Conservation (phyloP, 1,140 invertebrate genomes). For the Theocolax elegans region DNA sequence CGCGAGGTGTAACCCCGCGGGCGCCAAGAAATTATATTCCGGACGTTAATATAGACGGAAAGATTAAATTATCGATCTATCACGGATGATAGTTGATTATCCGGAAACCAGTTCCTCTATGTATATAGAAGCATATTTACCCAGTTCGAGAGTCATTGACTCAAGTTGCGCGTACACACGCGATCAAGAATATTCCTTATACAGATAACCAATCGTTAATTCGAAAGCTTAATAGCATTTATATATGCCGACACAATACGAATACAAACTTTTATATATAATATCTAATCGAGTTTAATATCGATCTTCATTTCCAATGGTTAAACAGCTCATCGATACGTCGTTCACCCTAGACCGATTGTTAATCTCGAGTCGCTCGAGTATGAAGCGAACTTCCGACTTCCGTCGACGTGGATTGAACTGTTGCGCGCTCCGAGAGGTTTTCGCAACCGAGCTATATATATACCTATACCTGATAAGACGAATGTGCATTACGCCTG, state of each 20-base stretch:
- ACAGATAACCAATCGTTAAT: too few species aligned
- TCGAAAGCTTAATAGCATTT: conserved; percentile 49
- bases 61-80: conserved; percentile 32
- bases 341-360: too few species aligned
- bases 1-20: neutral
- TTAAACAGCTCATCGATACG: too few species aligned
- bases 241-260: too few species aligned
- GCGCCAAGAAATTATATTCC: conserved; percentile 12
- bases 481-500: conserved; percentile 26
- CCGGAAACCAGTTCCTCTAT: neutral
- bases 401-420: neutral
- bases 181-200: too few species aligned
- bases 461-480: conserved; percentile 5
- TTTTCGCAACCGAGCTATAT: too few species aligned
- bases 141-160: conserved; percentile 59
- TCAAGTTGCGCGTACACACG: conserved; percentile 59
- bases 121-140: conserved; percentile 27
- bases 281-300: conserved; percentile 42
- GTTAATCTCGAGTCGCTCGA: neutral
- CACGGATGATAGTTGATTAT: neutral
- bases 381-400: neutral
- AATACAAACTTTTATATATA: too few species aligned
- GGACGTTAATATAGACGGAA: conserved; percentile 30
- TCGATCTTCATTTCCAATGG: conserved; percentile 18
- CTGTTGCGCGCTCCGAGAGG: too few species aligned